phyloP scores from a whole-genome alignment of 2,797 vertebrate species.

The Dermochelys coriacea region DNA sequence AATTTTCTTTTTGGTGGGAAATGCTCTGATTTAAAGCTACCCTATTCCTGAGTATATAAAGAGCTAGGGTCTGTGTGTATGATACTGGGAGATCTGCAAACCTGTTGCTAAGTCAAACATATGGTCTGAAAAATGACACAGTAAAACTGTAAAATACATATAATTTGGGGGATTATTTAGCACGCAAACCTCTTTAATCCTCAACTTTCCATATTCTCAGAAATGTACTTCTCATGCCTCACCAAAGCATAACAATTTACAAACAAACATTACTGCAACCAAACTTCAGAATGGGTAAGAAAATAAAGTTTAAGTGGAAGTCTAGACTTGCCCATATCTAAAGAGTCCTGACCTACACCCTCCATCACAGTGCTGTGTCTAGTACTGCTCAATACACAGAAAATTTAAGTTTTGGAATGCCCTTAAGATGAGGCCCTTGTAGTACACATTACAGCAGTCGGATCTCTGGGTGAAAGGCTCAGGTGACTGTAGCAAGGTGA shows the following conservation, averaged over 20 bases:
- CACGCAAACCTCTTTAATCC: background rate
- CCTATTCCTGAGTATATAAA: background rate
- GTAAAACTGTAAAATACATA: background rate
- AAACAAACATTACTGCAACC: background rate
- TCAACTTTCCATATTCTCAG: background rate
- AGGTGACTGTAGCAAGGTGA: background rate
- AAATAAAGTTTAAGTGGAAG: background rate
- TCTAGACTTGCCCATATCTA: background rate
- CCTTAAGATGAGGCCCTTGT: background rate
- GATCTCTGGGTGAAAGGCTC: background rate
- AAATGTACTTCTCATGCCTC: background rate
- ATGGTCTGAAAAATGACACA: background rate
- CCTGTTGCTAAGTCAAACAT: background rate
- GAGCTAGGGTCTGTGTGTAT: background rate
- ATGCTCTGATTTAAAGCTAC: background rate
- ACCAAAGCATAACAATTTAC: background rate
- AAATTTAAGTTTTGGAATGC: background rate
- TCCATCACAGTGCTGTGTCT: background rate
- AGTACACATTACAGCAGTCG: background rate
- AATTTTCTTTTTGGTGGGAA: background rate
- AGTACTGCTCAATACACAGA: constrained; percentile 16
- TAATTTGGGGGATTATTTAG: background rate
- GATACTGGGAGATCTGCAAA: background rate
- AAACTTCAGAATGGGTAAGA: background rate
- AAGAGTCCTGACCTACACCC: background rate